Base-by-base conservation (phyloP, 2,113 vertebrate species). In the Oncorhynchus kisutch region DNA sequence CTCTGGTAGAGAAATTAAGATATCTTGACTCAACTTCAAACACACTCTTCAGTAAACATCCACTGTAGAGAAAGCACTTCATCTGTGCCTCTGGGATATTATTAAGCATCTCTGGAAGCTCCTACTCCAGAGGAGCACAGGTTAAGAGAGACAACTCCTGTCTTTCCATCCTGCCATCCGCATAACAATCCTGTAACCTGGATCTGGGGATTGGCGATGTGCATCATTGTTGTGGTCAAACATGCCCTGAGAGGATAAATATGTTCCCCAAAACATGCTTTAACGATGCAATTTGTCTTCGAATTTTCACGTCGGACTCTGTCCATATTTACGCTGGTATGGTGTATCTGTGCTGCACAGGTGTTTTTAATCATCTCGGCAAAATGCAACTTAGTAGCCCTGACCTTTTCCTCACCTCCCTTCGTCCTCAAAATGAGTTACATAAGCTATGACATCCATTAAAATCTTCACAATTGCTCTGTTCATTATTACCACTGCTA, bases 41-140 rank as follows among this genome's bases (percentile, higher is more conserved):
- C 95, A 91, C 93, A 90, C 94, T 94, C 93, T 94, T 95, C 94
- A 94, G 94, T 96, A 97, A 98, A 97, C 95, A 97, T 95, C 93
- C 94, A 93, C 94, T 93, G 93, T 93, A 90, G 95, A 95, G 95
- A 95, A 94, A 95, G 89, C 71, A 91, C 98, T 98, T 99, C 96
- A 97, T 97, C 95, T 96, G 93, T 95, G 95, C 96, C 97, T 96
- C 94, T 96, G 95, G 96, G 96, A 97, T 95, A 94, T 96, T 96
- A 97, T 97, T 97, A 97, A 96, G 95, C 93, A 93, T 96, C 95
- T 95, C 93, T 95, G 94, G 94, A 95, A 95, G 93, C 93, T 94
- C 95, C 90, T 93, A 94, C 94, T 95, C 94, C 90, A 93, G 93
- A 76, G 71, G 73, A 73, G 76, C 27, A 92, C 87, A 79, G 94